These are phyloP conservation scores for Camponotus floridanus DNA, from an alignment of 1,140 invertebrate genomes.

Conservation along the genomic window DNA sequence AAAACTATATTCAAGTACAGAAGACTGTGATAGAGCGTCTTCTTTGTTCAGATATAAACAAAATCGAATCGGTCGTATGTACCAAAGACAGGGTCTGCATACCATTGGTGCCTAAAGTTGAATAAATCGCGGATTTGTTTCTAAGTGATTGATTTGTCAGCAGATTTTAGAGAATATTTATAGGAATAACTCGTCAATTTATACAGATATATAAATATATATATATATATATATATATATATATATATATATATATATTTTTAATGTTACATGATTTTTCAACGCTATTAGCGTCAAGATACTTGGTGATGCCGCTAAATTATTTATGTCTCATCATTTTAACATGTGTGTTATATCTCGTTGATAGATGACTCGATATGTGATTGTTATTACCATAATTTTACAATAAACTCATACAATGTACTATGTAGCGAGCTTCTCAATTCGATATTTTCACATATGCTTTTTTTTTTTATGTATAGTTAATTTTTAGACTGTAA, in stretches of 20 bases:
- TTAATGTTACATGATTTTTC: constrained; percentile 86
- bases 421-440: constrained; percentile 71
- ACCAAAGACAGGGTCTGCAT: constrained; percentile 87
- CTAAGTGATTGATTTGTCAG: constrained; percentile 84
- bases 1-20: constrained; percentile 61
- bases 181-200: constrained; percentile 85
- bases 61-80: constrained; percentile 84
- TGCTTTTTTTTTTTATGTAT: constrained; percentile 72
- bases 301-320: constrained; percentile 85
- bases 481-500: constrained; percentile 65
- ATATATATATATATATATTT: constrained; percentile 84
- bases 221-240: constrained; percentile 83
- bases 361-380: constrained; percentile 86
- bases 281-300: constrained; percentile 83
- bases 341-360: constrained; percentile 85
- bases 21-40: constrained; percentile 66
- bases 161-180: constrained; percentile 86
- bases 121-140: constrained; percentile 84
- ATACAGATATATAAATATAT: constrained; percentile 84
- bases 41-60: constrained; percentile 68
- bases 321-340: constrained; percentile 86
- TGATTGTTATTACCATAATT: constrained; percentile 87
- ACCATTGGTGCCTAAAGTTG: constrained; percentile 86
- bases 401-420: constrained; percentile 84
- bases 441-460: constrained; percentile 63